Evolutionary conservation across 2,113 vertebrate genomes (phyloP).

Genomic region (Ia io): DNA sequence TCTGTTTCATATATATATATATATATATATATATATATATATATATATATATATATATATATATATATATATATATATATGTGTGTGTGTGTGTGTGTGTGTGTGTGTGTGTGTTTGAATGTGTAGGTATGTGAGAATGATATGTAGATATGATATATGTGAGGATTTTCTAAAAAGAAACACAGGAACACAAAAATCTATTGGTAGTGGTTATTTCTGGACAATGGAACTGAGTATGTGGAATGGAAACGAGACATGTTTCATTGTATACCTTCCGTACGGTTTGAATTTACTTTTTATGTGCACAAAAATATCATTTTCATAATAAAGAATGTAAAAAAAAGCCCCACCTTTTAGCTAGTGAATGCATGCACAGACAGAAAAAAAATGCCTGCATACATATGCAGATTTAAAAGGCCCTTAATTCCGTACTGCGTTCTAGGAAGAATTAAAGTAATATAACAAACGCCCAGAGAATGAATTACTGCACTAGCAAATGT

Average conservation of each 20-base stretch:
- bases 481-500: conserved; percentile 32
- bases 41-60: too few relatives aligned
- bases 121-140: not conserved
- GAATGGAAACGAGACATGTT: not conserved
- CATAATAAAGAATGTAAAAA: not conserved
- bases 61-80: too few relatives aligned
- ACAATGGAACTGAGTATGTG: not conserved
- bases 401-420: not conserved
- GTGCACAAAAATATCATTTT: not conserved
- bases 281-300: not conserved
- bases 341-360: not conserved
- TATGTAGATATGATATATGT: not conserved
- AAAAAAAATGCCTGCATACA: not conserved
- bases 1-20: not conserved
- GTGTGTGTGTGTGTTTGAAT: not conserved
- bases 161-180: not conserved
- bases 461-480: not conserved
- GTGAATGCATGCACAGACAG: not conserved
- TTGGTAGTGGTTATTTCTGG: not conserved
- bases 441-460: conserved; percentile 47
- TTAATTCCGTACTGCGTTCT: not conserved
- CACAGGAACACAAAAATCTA: not conserved
- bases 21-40: too few relatives aligned
- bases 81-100: not conserved
- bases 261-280: too few relatives aligned